Evolutionary conservation across 2,113 vertebrate species (phyloP), one percentile per base, ranked within the genome.

Genomic region (Orycteropus afer): DNA sequence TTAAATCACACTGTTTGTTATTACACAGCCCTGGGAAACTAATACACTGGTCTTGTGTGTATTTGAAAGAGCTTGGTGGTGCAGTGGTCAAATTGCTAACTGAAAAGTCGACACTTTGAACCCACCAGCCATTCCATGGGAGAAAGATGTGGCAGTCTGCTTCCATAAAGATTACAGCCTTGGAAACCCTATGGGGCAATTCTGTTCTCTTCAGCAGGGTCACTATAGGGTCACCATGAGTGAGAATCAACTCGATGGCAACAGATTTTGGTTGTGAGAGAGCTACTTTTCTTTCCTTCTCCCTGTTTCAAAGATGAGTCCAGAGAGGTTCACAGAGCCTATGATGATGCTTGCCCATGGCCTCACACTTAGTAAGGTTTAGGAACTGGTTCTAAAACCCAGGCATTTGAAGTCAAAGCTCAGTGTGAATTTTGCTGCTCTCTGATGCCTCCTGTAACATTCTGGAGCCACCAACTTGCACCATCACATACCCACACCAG

Each of bases 271-370:
- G 17, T n/a, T 40, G 22, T 27, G 22, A 91, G n/a, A 10, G 25
- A 57, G 11, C 22, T 40, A 2, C 20, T 53, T 8, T 22, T 45
- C 6, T 7, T 42, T 8, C 32, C 8, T 4, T 9, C 0, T 7
- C 17, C 61, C 90, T 49, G 45, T 82, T 79, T 93, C 81, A 61
- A 40, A 69, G 90, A 67, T 7, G 37, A 69, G 51, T 7, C 51
- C 17, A 5, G 10, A 12, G 40, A 7, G 5, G 73, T 69, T 74
- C 78, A 45, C 67, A 78, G 55, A 71, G 67, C 61, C 17, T 18
- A 3, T 61, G 2, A 2, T 0, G 0, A 51, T 20, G 5, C 81
- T 61, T 53, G 18, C 27, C 57, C 9, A 7, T 2, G 27, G 55
- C 5, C 37, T 85, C 57, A 18, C 6, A 59, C 79, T 37, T 7